phyloP scores from a whole-genome alignment of 2,888 invertebrate species.

The Zootermopsis nevadensis region DNA sequence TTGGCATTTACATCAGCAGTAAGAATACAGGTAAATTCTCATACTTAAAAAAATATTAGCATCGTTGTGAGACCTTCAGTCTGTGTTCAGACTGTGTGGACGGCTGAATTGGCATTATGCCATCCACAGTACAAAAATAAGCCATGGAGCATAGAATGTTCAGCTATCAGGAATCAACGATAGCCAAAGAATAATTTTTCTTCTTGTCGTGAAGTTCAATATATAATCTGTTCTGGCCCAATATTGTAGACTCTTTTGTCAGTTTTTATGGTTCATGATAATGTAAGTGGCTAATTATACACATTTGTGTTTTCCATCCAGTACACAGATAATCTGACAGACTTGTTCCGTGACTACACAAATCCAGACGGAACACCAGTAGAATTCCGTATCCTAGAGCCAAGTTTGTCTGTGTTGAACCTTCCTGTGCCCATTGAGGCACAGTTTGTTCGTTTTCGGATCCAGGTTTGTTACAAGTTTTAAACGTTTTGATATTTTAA shows the following conservation, averaged over 20 bases:
- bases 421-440: slow-evolving; percentile 92
- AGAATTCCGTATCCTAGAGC: slow-evolving; percentile 89
- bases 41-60: not conserved
- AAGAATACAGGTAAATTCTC: slow-evolving; percentile 69
- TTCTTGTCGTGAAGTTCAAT: no score
- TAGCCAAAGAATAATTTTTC: no score
- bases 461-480: slow-evolving; percentile 62
- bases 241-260: no score
- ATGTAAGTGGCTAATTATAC: not conserved
- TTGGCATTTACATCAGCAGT: slow-evolving; percentile 92
- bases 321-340: slow-evolving; percentile 89
- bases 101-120: no score
- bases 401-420: slow-evolving; percentile 90
- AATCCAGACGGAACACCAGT: slow-evolving; percentile 94
- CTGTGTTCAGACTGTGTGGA: no score
- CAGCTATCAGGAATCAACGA: no score
- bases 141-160: no score
- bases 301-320: slow-evolving; percentile 62
- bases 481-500: not conserved
- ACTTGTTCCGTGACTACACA: slow-evolving; percentile 89
- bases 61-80: no score
- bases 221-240: no score
- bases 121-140: no score
- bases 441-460: slow-evolving; percentile 85
- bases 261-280: not conserved